phyloP scores from a whole-genome alignment of 2,888 invertebrate species.

The Parnassius orleans region DNA sequence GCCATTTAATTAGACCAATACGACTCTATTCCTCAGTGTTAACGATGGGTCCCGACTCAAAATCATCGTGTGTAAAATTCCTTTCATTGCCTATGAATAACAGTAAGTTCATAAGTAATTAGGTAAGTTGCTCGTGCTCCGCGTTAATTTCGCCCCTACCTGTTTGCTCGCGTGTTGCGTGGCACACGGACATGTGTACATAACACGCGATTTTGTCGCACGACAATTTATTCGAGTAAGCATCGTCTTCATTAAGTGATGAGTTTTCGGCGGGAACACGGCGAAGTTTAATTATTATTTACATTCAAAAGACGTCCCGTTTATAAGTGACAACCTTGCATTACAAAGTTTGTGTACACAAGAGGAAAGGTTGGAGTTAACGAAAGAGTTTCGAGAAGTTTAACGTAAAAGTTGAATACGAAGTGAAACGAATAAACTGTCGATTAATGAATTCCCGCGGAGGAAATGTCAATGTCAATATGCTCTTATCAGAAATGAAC shows the following conservation, averaged over 20 bases:
- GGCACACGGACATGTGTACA: constrained; percentile 26
- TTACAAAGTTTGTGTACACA: constrained; percentile 3
- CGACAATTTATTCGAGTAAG: constrained; percentile 7
- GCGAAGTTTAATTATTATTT: constrained; percentile 24
- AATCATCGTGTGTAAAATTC: constrained; percentile 28
- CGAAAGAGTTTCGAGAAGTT: constrained; percentile 12
- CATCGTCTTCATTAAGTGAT: constrained; percentile 20
- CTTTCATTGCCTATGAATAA: constrained; percentile 25
- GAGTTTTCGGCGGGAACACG: constrained; percentile 9
- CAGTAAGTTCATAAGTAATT: constrained; percentile 46
- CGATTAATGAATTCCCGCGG: neutral
- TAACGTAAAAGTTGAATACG: neutral
- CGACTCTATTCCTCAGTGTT: neutral
- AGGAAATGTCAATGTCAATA: constrained; percentile 3
- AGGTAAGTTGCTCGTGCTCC: constrained; percentile 51
- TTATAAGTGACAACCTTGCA: constrained; percentile 6
- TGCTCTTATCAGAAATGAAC: neutral
- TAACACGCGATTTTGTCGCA: constrained; percentile 14
- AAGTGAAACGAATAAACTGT: neutral
- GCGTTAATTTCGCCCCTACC: constrained; percentile 45
- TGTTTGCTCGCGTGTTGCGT: constrained; percentile 41
- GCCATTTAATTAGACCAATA: no score
- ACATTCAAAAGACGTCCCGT: constrained; percentile 20
- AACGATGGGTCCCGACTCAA: neutral
- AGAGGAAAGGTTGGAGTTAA: neutral